phyloP scores from a whole-genome alignment of 1,140 invertebrate species.

The Harlomillsia oculata region DNA sequence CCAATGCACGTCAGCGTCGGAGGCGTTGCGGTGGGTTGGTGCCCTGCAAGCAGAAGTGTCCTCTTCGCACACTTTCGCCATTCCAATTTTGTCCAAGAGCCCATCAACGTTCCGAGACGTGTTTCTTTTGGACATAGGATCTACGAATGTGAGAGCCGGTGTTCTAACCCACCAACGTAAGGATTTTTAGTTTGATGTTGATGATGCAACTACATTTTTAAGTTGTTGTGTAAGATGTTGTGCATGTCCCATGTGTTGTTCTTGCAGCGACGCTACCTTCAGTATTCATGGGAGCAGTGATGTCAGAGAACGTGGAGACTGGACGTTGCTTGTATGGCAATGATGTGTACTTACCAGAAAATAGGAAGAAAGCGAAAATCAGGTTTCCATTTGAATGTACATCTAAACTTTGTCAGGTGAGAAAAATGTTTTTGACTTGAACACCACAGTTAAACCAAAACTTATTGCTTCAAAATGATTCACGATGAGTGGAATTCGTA shows the following conservation, averaged over 20 bases:
- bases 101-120: constrained; percentile 38
- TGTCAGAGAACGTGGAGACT: constrained; percentile 43
- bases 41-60: constrained; percentile 40
- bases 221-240: neutral
- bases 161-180: constrained; percentile 47
- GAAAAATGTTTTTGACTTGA: constrained; percentile 13
- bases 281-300: constrained; percentile 51
- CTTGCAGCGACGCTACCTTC: constrained; percentile 47
- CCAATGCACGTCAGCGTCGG: constrained; percentile 42
- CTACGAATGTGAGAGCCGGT: constrained; percentile 50
- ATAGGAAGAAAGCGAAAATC: constrained; percentile 38
- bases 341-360: constrained; percentile 46
- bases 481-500: constrained; percentile 12
- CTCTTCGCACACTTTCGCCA: constrained; percentile 12
- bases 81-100: constrained; percentile 38
- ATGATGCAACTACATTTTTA: neutral
- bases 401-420: constrained; percentile 47
- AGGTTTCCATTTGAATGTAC: constrained; percentile 45
- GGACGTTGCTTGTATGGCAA: constrained; percentile 43
- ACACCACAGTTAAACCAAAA: too few species aligned
- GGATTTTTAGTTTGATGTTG: constrained; percentile 16
- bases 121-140: constrained; percentile 52
- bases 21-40: constrained; percentile 46
- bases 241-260: neutral
- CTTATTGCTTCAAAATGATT: too few species aligned